These are phyloP conservation scores for Cremastinae sp. DNA, from an alignment of 2,888 invertebrate species.

Conservation along the genomic window DNA sequence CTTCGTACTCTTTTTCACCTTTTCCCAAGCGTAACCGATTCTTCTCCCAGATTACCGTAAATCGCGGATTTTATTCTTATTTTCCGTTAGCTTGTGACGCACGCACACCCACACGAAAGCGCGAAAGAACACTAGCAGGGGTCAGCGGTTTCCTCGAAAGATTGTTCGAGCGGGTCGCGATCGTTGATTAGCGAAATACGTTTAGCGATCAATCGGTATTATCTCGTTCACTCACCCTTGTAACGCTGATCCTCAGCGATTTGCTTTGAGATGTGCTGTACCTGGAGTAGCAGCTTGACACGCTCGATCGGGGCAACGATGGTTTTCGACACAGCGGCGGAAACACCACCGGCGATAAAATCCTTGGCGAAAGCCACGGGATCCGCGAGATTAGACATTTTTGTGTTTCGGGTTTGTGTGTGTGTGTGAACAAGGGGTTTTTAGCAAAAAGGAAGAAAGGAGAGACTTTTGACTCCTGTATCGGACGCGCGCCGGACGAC, in stretches of 20 bases:
- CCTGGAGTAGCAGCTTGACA: constrained; percentile 96
- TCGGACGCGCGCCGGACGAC: constrained; percentile 83
- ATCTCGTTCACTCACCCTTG: constrained; percentile 86
- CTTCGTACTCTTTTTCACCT: neutral
- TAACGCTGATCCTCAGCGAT: constrained; percentile 92
- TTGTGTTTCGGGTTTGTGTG: constrained; percentile 67
- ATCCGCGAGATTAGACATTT: constrained; percentile 84
- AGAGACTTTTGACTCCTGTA: constrained; percentile 75
- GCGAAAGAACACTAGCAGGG: constrained; percentile 4
- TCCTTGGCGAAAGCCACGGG: constrained; percentile 93
- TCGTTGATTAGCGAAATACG: neutral
- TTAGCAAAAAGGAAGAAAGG: constrained; percentile 75
- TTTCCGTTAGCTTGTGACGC: constrained; percentile 11
- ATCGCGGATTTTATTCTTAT: neutral
- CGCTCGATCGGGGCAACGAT: constrained; percentile 97
- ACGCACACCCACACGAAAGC: constrained; percentile 4
- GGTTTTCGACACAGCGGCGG: constrained; percentile 96
- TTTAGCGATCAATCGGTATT: neutral
- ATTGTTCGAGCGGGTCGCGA: neutral
- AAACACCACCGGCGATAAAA: constrained; percentile 94
- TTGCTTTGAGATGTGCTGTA: constrained; percentile 96
- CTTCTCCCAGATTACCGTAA: neutral
- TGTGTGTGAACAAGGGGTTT: constrained; percentile 68
- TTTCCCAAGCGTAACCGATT: neutral
- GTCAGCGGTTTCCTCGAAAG: neutral